These are phyloP conservation scores for Crenichthys baileyi DNA, from an alignment of 2,797 vertebrate genomes.

Conservation along the genomic window DNA sequence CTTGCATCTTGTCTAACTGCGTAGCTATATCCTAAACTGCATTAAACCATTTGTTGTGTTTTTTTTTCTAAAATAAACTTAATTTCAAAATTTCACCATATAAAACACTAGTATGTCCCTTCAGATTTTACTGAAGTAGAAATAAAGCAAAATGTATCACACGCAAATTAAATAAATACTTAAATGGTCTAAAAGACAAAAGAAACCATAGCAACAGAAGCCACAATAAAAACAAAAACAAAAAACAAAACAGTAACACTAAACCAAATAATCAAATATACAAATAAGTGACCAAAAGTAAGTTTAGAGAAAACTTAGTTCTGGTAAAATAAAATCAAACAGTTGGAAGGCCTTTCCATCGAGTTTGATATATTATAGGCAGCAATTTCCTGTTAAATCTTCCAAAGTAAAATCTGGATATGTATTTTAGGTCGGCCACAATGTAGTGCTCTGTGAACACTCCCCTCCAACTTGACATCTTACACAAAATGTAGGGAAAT, in stretches of 20 bases:
- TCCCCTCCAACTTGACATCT: neutral
- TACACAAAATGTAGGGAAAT: neutral
- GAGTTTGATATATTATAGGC: neutral
- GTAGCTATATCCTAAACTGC: too few species aligned
- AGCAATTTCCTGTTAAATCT: neutral
- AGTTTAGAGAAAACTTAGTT: neutral
- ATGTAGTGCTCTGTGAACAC: neutral
- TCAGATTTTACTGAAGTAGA: neutral
- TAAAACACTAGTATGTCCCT: neutral
- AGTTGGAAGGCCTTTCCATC: neutral
- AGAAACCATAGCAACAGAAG: too few species aligned
- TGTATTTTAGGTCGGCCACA: neutral
- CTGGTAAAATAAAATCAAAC: neutral
- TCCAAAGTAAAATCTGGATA: slow-evolving; percentile 30
- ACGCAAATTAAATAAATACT: neutral
- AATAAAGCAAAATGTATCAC: neutral
- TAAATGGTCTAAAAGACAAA: neutral
- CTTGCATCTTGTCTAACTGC: too few species aligned
- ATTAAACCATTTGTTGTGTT: too few species aligned
- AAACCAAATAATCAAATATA: neutral
- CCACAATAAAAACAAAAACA: neutral
- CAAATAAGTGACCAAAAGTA: neutral
- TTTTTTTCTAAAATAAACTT: too few species aligned
- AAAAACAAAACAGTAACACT: too few species aligned
- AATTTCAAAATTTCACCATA: neutral